Evolutionary conservation across 2,797 vertebrate genomes (phyloP).

Genomic region (Poliocrania exsul): DNA sequence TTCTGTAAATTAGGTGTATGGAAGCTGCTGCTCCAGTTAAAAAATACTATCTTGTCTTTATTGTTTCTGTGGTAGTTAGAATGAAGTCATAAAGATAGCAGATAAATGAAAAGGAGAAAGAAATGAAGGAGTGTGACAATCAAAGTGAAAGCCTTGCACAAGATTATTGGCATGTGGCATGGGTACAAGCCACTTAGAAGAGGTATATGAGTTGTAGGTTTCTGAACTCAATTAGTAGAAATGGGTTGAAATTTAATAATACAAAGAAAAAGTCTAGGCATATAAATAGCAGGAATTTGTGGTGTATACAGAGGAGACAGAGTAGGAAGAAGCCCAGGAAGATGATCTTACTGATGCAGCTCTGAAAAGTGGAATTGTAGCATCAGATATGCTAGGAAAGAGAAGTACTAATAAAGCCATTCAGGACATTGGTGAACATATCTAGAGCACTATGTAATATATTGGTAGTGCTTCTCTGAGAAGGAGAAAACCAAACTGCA

Average conservation of each 20-base stretch:
- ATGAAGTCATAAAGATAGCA: background rate
- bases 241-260: background rate
- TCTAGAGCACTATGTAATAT: background rate
- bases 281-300: background rate
- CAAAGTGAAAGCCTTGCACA: background rate
- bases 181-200: background rate
- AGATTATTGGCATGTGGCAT: background rate
- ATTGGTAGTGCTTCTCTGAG: background rate
- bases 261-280: background rate
- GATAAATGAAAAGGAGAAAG: background rate
- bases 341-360: rapidly evolving
- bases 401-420: background rate
- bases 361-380: background rate
- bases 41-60: background rate
- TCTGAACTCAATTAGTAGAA: background rate
- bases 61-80: background rate
- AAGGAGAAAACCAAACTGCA: background rate
- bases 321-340: background rate
- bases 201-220: background rate
- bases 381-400: background rate
- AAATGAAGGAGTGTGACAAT: background rate
- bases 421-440: background rate
- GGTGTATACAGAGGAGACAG: background rate
- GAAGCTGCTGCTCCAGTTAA: background rate
- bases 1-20: background rate